Evolutionary conservation across 1,140 invertebrate species (phyloP), one percentile per base, ranked within the genome.

Genomic region (Drosophila navojoa): DNA sequence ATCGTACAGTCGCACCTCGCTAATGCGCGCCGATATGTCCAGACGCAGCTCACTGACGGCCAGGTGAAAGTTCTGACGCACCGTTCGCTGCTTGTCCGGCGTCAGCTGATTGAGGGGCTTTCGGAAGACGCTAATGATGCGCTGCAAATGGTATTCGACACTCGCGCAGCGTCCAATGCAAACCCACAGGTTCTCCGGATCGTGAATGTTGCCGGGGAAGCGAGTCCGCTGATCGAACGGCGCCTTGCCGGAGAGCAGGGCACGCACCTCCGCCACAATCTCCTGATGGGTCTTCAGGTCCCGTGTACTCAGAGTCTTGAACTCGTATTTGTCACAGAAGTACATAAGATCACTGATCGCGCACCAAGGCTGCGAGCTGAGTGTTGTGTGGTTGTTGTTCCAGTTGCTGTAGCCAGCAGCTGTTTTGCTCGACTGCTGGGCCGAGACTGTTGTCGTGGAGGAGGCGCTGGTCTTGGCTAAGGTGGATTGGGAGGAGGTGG

Each of bases 301-400:
- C 0, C 73, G 64, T 0, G 84, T 78, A 45, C 82, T 89, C 3
- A 91, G 32, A 0, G 90, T 76, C 44, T 80, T 87, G 61, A 90
- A 91, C 70, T 91, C 90, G 60, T 91, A 90, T 75, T 91, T 91
- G 68, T 91, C 90, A 52, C 90, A 91, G 53, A 91, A 91, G 22
- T 77, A 77, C 76, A 91, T 91, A n/a, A 91, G 69, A 55, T 91
- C 90, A 3, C 90, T 87, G 54, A 91, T 89, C 40, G 86, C 84
- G 61, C 89, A 86, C 90, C 90, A 91, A 5, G 90, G 60, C 70
- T 78, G 76, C 13, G 80, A 79, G 38, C 76, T 59, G 7, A 91
- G 75, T 0, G 81, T 77, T 6, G 63, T 70, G 62, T 91, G 90
- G 15, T 76, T 76, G 35, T 32, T 90, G 4, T 47, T 71, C 90